Percentiles rank a stretch among this genome's conserved stretches.
Evolutionary conservation across 2,888 invertebrate genomes (phyloP).

Genomic region (Cylloceria caligata): DNA sequence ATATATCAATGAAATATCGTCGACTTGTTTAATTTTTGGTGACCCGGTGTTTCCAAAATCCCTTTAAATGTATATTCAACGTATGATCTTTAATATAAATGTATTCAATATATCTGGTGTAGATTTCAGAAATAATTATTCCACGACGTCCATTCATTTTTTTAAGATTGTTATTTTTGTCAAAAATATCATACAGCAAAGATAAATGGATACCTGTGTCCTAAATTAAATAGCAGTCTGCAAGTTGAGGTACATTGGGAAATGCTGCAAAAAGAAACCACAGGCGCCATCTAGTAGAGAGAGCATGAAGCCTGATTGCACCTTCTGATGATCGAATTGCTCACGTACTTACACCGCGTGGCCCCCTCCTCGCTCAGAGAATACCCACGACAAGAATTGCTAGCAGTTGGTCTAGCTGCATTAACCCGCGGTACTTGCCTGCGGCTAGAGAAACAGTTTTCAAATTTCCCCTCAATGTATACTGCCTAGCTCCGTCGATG

Average conservation of each 20-base stretch:
- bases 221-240: neutral
- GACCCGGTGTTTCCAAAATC: too few relatives aligned
- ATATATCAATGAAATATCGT: too few relatives aligned
- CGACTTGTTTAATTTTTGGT: too few relatives aligned
- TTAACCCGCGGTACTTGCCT: slow-evolving; percentile 4
- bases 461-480: neutral
- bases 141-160: too few relatives aligned
- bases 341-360: neutral
- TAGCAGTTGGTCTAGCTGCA: slow-evolving; percentile 6
- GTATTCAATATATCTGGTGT: too few relatives aligned
- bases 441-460: neutral
- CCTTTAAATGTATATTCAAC: too few relatives aligned
- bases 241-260: neutral
- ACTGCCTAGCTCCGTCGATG: neutral
- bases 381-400: neutral
- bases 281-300: slow-evolving; percentile 19
- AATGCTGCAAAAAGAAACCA: neutral
- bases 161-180: too few relatives aligned
- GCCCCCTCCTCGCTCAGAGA: neutral
- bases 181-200: too few relatives aligned
- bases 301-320: neutral
- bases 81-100: too few relatives aligned
- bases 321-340: slow-evolving; percentile 6
- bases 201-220: too few relatives aligned
- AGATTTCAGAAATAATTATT: too few relatives aligned